A percentile compares a stretch with the other conserved stretches of the same genome.
Evolutionary conservation across 2,797 vertebrate genomes (phyloP).

Genomic region (Ambastaia sidthimunki): DNA sequence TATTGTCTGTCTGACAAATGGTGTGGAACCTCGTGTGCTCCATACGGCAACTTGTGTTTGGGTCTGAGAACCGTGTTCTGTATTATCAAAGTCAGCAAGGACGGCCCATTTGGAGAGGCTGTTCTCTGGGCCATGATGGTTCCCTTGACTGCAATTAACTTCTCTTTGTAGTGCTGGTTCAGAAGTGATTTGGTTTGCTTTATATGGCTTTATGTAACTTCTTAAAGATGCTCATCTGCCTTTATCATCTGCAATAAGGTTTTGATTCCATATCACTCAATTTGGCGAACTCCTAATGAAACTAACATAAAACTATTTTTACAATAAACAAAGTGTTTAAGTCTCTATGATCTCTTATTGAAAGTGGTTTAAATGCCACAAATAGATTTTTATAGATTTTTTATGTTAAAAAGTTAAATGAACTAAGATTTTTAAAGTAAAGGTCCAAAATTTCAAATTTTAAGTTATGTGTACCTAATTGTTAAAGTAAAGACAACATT

Average conservation of each 20-base stretch:
- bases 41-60: conserved; percentile 66
- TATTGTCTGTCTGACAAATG: conserved; percentile 88
- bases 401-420: too few relatives aligned
- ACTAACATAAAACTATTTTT: too few relatives aligned
- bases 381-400: too few relatives aligned
- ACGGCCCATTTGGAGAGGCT: conserved; percentile 31
- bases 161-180: conserved; percentile 22
- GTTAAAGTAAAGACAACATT: too few relatives aligned
- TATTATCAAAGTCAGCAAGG: conserved; percentile 4
- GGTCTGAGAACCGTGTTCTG: conserved; percentile 50
- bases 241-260: not conserved
- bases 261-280: not conserved
- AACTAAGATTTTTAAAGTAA: too few relatives aligned
- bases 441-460: too few relatives aligned
- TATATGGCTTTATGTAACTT: conserved; percentile 37
- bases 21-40: conserved; percentile 81
- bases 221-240: conserved; percentile 15
- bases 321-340: too few relatives aligned
- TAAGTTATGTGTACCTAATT: too few relatives aligned
- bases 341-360: too few relatives aligned
- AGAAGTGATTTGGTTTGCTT: conserved; percentile 47
- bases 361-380: too few relatives aligned
- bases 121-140: conserved; percentile 19
- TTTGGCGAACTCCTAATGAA: too few relatives aligned
- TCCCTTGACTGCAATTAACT: conserved; percentile 25